Evolutionary conservation across 2,888 invertebrate genomes (phyloP), one percentile per base, ranked within the genome.

Genomic region (Alentia gelatinosa): DNA sequence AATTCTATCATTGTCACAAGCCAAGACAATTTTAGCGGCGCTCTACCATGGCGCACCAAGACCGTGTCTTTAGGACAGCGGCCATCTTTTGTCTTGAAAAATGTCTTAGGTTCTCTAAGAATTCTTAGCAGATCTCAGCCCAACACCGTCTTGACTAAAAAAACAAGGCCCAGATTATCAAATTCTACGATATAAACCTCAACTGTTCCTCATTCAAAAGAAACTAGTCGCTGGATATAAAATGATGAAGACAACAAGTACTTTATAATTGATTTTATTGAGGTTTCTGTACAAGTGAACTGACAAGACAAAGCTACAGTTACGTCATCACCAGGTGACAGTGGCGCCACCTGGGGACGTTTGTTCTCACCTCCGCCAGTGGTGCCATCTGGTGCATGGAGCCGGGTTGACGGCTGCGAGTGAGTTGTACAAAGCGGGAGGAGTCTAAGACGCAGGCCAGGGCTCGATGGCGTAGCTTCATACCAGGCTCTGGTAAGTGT

Each of bases 231-330:
- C n/a, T n/a, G 47, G 47, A 42, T 12, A 15, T 42, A 42, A 42
- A 56, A 19, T n/a, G 19, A 12, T 19, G 33, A 33, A 74, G 33
- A 74, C 74, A 74, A 7, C 15, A 74, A 79, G 35, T 79, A 86
- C 86, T 47, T 86, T 47, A 42, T 86, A 47, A 50, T 86, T 86
- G 47, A 84, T 86, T 86, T 86, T 86, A 86, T 86, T 86, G 86
- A 86, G 86, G 86, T 86, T 86, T 86, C 86, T 86, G 86, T 86
- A 86, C 86, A 86, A 79, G 79, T 79, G 79, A 79, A 79, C 79
- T 79, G 79, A 79, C 79, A 79, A 79, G 86, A 86, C 86, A 50
- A 86, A 86, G 86, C 86, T 86, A 86, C 86, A 50, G 42, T 42
- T 26, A 47, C 50, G 26, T 35, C 39, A 79, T 39, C 37, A 39